Percentiles rank a stretch among this genome's conserved stretches.
Conservation (phyloP, 2,113 vertebrate species). For the Ascaphus truei region DNA sequence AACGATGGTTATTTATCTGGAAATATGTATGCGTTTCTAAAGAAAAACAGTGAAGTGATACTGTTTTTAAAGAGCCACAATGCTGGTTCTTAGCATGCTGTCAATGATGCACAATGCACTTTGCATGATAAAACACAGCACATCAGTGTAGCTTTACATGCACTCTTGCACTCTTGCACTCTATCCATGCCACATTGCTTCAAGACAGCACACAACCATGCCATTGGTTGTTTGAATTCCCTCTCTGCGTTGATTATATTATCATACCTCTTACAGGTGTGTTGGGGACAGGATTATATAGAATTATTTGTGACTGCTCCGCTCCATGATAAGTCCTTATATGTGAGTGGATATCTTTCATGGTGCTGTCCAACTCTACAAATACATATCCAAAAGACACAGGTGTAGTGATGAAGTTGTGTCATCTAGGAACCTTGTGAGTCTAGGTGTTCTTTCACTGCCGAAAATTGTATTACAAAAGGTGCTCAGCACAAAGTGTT, state of each 20-base stretch:
- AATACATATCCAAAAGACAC: too few relatives aligned
- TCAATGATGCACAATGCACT: slow-evolving; percentile 26
- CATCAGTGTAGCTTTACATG: slow-evolving; percentile 20
- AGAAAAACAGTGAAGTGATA: slow-evolving; percentile 11
- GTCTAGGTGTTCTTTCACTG: too few relatives aligned
- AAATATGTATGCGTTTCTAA: background rate
- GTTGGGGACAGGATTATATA: background rate
- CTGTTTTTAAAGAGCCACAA: background rate
- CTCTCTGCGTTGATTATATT: slow-evolving; percentile 10
- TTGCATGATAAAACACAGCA: slow-evolving; percentile 31
- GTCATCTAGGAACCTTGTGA: too few relatives aligned
- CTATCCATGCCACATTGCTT: slow-evolving; percentile 26
- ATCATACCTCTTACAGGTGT: background rate
- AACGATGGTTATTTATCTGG: background rate
- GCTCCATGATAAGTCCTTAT: background rate
- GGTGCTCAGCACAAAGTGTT: too few relatives aligned
- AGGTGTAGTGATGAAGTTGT: too few relatives aligned
- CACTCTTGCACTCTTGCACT: too few relatives aligned
- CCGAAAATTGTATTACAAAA: too few relatives aligned
- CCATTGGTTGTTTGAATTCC: slow-evolving; percentile 30
- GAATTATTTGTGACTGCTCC: background rate
- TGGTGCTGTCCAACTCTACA: too few relatives aligned
- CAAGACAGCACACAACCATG: slow-evolving; percentile 6
- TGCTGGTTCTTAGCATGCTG: background rate
- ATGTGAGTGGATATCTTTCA: too few relatives aligned